Base-by-base conservation (phyloP, 2,113 vertebrate genomes). In the Labeo rohita region DNA sequence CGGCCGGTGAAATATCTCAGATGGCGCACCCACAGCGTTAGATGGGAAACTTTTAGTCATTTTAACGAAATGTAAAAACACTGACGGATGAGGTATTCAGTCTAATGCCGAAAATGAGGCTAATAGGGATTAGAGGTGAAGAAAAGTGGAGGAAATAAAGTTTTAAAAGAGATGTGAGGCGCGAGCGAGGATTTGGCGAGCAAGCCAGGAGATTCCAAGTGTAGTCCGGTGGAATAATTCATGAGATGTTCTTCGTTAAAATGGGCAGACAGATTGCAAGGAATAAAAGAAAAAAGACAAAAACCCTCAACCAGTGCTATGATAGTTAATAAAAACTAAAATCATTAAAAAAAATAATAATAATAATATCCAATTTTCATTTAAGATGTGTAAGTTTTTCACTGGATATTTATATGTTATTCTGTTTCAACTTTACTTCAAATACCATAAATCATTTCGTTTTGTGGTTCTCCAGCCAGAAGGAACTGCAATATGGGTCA, bases 141-240 rank as follows among this genome's bases (percentile, higher is more conserved):
- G 47, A 49, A n/a, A 77, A 77, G 74, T 45, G 77, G 18, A 45
- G 13, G 15, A 77, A 47, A 73, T 77, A 28, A 80, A 80, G 77
- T 61, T 75, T 75, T 75, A 47, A 23, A 75, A 23, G 43, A 47
- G 11, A 23, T 1, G 8, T 6, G 8, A 50, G 12, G 21, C 9
- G 13, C 4, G 0, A 54, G n/a, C 3, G 15, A 50, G 47, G 36
- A 80, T 59, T 77, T 34, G 15, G 70, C 1, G 10, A 73, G 70
- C 74, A 34, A 52, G 45, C 1, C 7, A 2, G 49, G 49, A 52
- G 74, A 77, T 78, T 78, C 28, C 50, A 56, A 52, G 49, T 16
- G 23, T 34, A 10, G 75, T 78, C 50, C 21, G 8, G 49, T 43
- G 75, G 50, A 78, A 56, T 78, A 50, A 78, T 77, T 36, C 75